Conservation (phyloP, 1,140 invertebrate species). For the Dinoponera quadriceps region DNA sequence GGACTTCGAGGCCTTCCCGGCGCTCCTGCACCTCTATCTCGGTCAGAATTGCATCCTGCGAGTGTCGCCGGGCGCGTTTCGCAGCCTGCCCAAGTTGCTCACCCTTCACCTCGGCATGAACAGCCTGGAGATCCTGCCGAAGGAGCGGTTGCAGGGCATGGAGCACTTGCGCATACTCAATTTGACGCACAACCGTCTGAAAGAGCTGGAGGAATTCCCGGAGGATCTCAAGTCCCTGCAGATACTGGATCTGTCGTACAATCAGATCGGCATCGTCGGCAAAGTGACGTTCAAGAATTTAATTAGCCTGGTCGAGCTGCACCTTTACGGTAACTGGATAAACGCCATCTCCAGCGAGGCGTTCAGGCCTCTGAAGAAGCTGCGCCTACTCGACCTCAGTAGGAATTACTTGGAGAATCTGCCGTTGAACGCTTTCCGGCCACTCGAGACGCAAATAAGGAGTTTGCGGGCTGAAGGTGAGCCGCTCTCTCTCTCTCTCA, state of each 20-base stretch:
- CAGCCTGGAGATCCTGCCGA: constrained; percentile 93
- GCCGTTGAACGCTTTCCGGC: constrained; percentile 90
- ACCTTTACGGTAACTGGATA: constrained; percentile 94
- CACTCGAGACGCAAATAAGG: constrained; percentile 92
- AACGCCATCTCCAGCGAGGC: constrained; percentile 91
- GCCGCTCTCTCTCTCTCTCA: constrained; percentile 49
- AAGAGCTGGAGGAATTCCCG: constrained; percentile 94
- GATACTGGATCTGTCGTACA: constrained; percentile 93
- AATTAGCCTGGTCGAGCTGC: constrained; percentile 90
- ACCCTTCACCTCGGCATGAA: constrained; percentile 94
- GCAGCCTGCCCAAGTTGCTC: constrained; percentile 90
- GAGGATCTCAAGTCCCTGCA: constrained; percentile 91
- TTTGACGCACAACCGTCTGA: constrained; percentile 92
- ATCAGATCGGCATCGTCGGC: constrained; percentile 92
- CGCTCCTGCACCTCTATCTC: constrained; percentile 91
- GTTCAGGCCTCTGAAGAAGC: constrained; percentile 92
- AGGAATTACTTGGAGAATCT: constrained; percentile 94
- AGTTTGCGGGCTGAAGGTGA: constrained; percentile 92
- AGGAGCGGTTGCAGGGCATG: constrained; percentile 93
- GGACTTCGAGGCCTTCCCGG: constrained; percentile 95
- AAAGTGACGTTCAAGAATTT: constrained; percentile 92
- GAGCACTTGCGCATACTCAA: constrained; percentile 91
- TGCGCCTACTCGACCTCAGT: constrained; percentile 93
- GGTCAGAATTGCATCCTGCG: constrained; percentile 91
- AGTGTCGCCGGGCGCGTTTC: constrained; percentile 94